A percentile compares a stretch with the other conserved stretches of the same genome.
Evolutionary conservation across 1,140 invertebrate species (phyloP).

Genomic region (Palaemon carinicauda): DNA sequence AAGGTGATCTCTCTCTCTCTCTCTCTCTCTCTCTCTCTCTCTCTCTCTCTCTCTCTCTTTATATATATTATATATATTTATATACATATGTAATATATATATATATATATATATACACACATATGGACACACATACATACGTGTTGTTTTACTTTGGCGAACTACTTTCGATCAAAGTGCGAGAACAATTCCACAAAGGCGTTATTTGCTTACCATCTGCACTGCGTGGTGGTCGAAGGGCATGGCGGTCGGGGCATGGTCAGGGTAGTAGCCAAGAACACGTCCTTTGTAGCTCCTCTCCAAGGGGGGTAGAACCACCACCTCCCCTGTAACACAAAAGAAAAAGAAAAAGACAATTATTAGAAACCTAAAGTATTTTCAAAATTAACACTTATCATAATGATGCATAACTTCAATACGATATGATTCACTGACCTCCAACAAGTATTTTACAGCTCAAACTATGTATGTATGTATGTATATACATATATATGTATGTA

Average conservation of each 20-base stretch:
- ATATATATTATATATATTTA: no score
- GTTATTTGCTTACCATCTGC: constrained; percentile 78
- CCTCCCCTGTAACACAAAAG: constrained; percentile 84
- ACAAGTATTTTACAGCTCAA: no score
- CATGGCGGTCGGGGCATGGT: constrained; percentile 84
- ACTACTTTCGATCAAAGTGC: no score
- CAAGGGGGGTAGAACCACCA: constrained; percentile 75
- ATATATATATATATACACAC: no score
- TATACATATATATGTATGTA: neutral
- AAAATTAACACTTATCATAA: no score
- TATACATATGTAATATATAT: no score
- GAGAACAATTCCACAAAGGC: neutral
- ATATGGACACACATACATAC: no score
- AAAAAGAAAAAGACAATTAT: constrained; percentile 61
- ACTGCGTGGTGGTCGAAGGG: constrained; percentile 94
- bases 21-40: neutral
- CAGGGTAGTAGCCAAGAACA: constrained; percentile 92
- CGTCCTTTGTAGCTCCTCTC: constrained; percentile 94
- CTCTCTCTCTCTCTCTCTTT: no score
- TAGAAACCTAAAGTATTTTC: no score
- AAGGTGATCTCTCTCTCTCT: neutral
- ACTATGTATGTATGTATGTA: neutral
- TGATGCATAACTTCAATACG: no score
- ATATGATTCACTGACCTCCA: no score
- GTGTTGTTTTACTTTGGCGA: no score